Evolutionary conservation across 2,797 vertebrate species (phyloP).

Genomic region (Aldrovandia affinis): DNA sequence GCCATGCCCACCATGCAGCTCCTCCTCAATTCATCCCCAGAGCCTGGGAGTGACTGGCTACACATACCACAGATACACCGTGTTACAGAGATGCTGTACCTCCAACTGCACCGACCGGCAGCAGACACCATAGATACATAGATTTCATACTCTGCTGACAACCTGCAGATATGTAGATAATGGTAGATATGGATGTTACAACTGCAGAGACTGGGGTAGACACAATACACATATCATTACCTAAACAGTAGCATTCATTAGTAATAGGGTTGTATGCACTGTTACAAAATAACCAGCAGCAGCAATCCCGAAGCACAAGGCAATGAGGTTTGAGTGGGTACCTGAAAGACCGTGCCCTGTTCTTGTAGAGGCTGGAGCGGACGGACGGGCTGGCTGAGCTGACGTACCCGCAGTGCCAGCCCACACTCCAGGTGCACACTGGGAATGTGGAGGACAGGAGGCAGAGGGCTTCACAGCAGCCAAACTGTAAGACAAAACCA

Average conservation of each 20-base stretch:
- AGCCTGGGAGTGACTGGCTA: conserved; percentile 80
- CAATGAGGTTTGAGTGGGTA: conserved; percentile 20
- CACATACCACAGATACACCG: conserved; percentile 34
- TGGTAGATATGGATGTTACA: too few species aligned
- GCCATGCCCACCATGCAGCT: conserved; percentile 87
- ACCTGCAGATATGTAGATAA: not conserved
- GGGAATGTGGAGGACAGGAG: conserved; percentile 87
- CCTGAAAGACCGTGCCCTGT: conserved; percentile 61
- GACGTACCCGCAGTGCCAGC: conserved; percentile 95
- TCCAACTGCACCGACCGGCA: not conserved
- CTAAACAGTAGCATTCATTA: not conserved
- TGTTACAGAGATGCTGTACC: not conserved
- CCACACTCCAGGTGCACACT: conserved; percentile 88
- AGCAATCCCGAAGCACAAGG: not conserved
- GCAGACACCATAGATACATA: not conserved
- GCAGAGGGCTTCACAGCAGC: conserved; percentile 94
- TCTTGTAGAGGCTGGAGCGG: conserved; percentile 59
- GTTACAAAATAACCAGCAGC: not conserved
- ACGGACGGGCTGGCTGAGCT: conserved; percentile 57
- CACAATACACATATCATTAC: not conserved
- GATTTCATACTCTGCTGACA: not conserved
- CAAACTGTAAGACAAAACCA: conserved; percentile 76
- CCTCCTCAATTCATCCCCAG: conserved; percentile 76
- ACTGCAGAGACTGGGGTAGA: too few species aligned
- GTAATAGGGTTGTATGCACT: too few species aligned